Base-by-base conservation (phyloP, 2,797 vertebrate genomes). In the Arctocebus calabarensis region DNA sequence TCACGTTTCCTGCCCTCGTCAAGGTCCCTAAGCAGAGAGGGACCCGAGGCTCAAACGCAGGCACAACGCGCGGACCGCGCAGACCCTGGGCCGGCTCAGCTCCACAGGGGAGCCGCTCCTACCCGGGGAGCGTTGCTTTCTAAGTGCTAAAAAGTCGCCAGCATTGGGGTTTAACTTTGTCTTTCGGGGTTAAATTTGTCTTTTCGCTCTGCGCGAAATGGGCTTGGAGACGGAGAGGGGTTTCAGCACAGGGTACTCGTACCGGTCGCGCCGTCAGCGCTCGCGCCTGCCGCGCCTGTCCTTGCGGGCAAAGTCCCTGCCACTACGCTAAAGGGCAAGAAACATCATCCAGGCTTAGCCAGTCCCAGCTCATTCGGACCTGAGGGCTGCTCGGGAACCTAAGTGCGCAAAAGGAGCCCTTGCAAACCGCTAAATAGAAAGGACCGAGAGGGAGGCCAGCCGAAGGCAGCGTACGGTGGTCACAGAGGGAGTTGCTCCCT, bases 401-500 rank as follows among this genome's bases (percentile, higher is more conserved):
- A 32, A 52, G 17, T 43, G 17, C 12, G 27, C 17, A 40, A 45
- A 22, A 40, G 61, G 40, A 52, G 17, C 20, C 0, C 4, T 52
- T 10, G 11, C 22, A 9, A 19, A 37, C 55, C 7, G 7, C 75
- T 8, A 25, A 29, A 66, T 0, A 43, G 16, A 6, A 55, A 27
- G 20, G 16, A 57, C 52, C 23, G 11, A 7, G 27, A 52, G 6
- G 43, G 90, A 8, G 64, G 64, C 27, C 14, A 0, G 82, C 71
- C n/a, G 20, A 57, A 7, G 0, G 73, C 1, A 2, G 45, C 3
- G 70, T 1, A 20, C 70, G 0, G 20, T 3, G 64, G 25, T 19
- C 32, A 0, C 93, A 0, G 48, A 29, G 7, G n/a, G 13, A 0
- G 43, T 10, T 43, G 4, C n/a, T 22, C 32, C 34, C 11, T 25